Evolutionary conservation across 2,888 invertebrate genomes (phyloP), one percentile per base, ranked within the genome.

Genomic region (Auanema sp.): DNA sequence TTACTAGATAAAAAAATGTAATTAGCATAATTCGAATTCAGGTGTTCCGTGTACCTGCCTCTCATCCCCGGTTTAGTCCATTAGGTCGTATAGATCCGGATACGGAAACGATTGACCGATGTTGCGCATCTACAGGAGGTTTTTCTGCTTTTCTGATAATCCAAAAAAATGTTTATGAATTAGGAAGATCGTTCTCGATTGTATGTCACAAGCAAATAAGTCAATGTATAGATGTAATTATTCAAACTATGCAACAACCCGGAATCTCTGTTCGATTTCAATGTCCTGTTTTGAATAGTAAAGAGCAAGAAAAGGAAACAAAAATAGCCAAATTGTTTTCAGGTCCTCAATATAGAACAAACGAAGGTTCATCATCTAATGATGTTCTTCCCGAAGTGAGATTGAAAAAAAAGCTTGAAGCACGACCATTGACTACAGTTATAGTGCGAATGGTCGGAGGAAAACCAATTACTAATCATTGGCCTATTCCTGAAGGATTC

Each of bases 111-210:
- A 92, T 97, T 74, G 95, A 97, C 85, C 91, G 92, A 8, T 95
- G 98, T 93, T 97, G 97, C 86, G 95, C 96, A 87, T 94, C 94
- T 21, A 98, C 97, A 14, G 97, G 97, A 82, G 97, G 91, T 90
- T 85, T 85, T 84, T 68, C 25, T 6, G 21, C 33, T 33, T 33
- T 33, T 47, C 23, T 8, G 16, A 5, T 21, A 6, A 6, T 53
- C 6, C 10, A 6, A 10, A n/a, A 33, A 24, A 47, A 42, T 44
- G n/a, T 12, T 10, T n/a, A 33, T 10, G 8, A 50, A 61, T 47
- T 25, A 65, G 73, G 73, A 0, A 54, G 68, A 10, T 66, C 66
- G 11, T 73, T 64, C 59, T 64, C 65, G 8, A 64, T 73, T n/a
- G 44, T 57, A 14, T 58, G 59, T 4, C 43, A 53, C 14, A 62